A percentile compares a stretch with the other conserved stretches of the same genome.
phyloP scores from a whole-genome alignment of 2,888 invertebrate genomes.

The Megalurothrips usitatus region DNA sequence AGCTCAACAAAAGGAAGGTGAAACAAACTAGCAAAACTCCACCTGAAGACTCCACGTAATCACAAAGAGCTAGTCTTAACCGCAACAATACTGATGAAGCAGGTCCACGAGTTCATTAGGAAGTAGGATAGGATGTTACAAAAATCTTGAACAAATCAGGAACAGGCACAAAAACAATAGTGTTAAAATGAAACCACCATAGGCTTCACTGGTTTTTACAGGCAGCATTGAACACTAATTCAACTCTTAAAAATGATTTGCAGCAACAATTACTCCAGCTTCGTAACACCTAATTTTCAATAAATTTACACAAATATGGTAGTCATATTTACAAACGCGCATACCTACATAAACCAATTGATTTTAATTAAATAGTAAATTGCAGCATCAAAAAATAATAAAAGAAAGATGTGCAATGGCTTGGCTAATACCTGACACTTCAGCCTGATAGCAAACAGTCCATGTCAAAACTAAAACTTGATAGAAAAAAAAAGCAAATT shows the following conservation, averaged over 20 bases:
- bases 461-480: no score
- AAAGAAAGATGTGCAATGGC: slow-evolving; percentile 11
- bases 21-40: no score
- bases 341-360: slow-evolving; percentile 14
- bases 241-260: not conserved
- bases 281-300: not conserved
- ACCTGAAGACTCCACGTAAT: not conserved
- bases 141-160: no score
- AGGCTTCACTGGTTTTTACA: not conserved
- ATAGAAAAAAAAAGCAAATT: not conserved
- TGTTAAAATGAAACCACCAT: not conserved
- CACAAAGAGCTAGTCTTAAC: not conserved
- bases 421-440: not conserved
- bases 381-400: not conserved
- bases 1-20: no score
- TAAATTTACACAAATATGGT: not conserved
- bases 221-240: no score
- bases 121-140: not conserved
- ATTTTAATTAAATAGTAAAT: not conserved
- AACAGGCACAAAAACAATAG: no score
- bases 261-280: not conserved
- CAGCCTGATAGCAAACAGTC: no score
- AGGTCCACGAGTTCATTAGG: not conserved
- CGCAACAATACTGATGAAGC: not conserved
- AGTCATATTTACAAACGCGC: slow-evolving; percentile 1